Base-by-base conservation (phyloP, 64 coral and sea anemone genomes). In the Stichodactyla mertensii region DNA sequence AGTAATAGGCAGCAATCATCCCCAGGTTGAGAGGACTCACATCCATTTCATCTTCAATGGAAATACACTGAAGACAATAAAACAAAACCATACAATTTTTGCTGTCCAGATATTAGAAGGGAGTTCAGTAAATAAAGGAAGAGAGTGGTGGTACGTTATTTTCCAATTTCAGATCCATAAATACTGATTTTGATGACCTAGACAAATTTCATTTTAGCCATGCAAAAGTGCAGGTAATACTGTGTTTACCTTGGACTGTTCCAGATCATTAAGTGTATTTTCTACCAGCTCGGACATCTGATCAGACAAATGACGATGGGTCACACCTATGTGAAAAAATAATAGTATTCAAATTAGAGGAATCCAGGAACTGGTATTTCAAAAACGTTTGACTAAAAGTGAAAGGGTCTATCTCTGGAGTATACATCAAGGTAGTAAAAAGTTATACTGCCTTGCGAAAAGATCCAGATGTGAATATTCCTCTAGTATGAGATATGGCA, bases 271-370 rank as follows among this genome's bases (percentile, higher is more conserved):
- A n/a, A 98, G 88, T 0, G 95, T 98, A 87, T 98, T 93, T 83
- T 98, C 95, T 15, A 98, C 95, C 78, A 98, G 89, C 64, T 98
- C 95, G 23, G 95, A 98, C 95, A 98, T 98, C 66, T 98, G 95
- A 87, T 98, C 95, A 36, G 95, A 98, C 7, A 98, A 64, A 82
- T 98, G 95, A 20, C 93, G 90, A 86, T 95, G 93, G 51, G 93
- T 95, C 18, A 95, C 93, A 71, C 93, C 93, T 95, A 28, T 23
- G 36, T 45, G 74, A 1, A 51, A 58, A 52, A 18, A 82, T 26
- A 55, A 74, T 14, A 57, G 16, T 66, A 6, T 13, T 79, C 27
- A 88, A 7, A 16, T 5, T 52, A 51, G 53, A 74, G 54, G 9
- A 85, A 28, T 24, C 5, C 62, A 7, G 20, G 20, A 4, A 36